These are phyloP conservation scores for Apocheima hispidaria DNA, from an alignment of 2,888 invertebrate species.

Conservation along the genomic window DNA sequence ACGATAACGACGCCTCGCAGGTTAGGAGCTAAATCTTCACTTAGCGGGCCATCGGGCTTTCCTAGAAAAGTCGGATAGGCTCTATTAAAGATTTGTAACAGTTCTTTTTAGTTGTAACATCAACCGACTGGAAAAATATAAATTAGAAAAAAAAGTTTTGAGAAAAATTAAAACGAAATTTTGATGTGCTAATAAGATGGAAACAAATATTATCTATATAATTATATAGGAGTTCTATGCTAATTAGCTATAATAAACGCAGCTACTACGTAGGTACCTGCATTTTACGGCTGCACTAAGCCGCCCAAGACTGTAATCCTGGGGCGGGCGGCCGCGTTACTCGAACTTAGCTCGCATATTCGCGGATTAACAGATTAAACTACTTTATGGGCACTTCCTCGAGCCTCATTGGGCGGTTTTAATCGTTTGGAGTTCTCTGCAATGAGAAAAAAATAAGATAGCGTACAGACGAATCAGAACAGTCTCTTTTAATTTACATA, in stretches of 20 bases:
- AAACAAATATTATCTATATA: neutral
- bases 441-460: neutral
- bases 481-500: no score
- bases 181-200: no score
- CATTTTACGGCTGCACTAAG: slow-evolving; percentile 25
- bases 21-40: no score
- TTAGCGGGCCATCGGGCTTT: no score
- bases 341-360: slow-evolving; percentile 53
- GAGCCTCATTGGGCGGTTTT: slow-evolving; percentile 37
- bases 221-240: neutral
- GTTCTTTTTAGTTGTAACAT: no score
- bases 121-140: no score
- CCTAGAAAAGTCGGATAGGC: no score
- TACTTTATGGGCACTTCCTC: slow-evolving; percentile 47
- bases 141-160: no score
- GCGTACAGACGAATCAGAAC: neutral
- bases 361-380: slow-evolving; percentile 57
- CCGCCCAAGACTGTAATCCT: slow-evolving; percentile 36
- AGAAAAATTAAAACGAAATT: no score
- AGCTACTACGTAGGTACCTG: slow-evolving; percentile 5
- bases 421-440: slow-evolving; percentile 38
- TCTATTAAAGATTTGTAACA: no score
- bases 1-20: no score
- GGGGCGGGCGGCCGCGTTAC: slow-evolving; percentile 31
- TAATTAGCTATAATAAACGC: slow-evolving; percentile 1